Evolutionary conservation across 2,888 invertebrate genomes (phyloP).

Genomic region (Ganaspis brasiliensis): DNA sequence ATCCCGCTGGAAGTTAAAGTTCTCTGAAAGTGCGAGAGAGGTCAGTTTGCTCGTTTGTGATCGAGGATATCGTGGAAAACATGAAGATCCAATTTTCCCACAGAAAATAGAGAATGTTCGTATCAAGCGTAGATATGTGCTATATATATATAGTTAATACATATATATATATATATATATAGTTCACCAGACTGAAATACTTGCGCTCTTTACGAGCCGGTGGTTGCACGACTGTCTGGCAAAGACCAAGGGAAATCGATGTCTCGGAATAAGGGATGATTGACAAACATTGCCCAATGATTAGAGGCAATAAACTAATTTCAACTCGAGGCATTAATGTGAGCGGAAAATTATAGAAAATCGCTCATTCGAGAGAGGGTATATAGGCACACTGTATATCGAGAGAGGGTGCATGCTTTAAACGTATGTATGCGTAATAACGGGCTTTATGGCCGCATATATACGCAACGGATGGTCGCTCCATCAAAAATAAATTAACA

Average conservation of each 20-base stretch:
- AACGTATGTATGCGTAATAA: constrained; percentile 46
- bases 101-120: constrained; percentile 41
- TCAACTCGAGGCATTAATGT: background rate
- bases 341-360: constrained; percentile 35
- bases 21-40: constrained; percentile 33
- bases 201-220: constrained; percentile 38
- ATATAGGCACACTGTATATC: too few relatives aligned
- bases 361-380: background rate
- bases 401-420: constrained; percentile 44
- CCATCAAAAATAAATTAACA: constrained; percentile 47
- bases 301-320: constrained; percentile 36
- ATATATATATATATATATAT: constrained; percentile 19
- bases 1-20: constrained; percentile 24
- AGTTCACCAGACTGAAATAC: constrained; percentile 34
- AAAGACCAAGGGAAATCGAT: constrained; percentile 38
- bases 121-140: constrained; percentile 24
- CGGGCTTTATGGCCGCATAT: constrained; percentile 49
- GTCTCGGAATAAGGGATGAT: constrained; percentile 30
- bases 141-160: background rate
- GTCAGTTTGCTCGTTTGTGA: constrained; percentile 39
- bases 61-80: constrained; percentile 42
- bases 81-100: constrained; percentile 42
- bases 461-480: constrained; percentile 55
- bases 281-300: constrained; percentile 31
- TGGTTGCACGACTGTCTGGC: constrained; percentile 37